Conservation (phyloP, 2,113 vertebrate species). For the Campylomormyrus tamandua region DNA sequence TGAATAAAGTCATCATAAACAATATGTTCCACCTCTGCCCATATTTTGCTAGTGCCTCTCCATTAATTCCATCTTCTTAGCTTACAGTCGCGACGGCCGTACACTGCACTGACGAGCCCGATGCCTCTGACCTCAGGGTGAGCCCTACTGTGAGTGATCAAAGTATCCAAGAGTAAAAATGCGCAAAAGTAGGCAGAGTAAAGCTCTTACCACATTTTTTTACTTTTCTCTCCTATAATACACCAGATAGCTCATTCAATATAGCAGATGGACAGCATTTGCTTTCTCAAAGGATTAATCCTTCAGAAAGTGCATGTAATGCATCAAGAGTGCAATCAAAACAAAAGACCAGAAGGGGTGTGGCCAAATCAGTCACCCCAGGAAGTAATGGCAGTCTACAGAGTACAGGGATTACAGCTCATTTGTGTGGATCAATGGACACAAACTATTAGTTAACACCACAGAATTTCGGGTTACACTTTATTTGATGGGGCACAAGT, state of each 20-base stretch:
- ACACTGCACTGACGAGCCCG: neutral
- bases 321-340: neutral
- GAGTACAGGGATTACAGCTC: neutral
- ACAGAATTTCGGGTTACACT: neutral
- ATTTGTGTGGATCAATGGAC: neutral
- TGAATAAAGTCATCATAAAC: neutral
- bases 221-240: neutral
- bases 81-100: neutral
- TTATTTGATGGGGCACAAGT: neutral
- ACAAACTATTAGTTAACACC: too few species aligned
- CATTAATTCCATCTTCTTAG: neutral
- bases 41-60: neutral
- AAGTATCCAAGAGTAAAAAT: too few species aligned
- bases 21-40: neutral
- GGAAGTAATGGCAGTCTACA: neutral
- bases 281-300: neutral
- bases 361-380: neutral
- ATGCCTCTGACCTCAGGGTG: neutral
- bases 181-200: neutral
- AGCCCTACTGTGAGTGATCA: neutral
- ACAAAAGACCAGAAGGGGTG: neutral
- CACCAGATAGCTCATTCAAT: neutral
- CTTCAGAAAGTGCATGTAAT: neutral
- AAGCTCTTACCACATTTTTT: neutral
- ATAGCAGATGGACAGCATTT: neutral